These are phyloP conservation scores for Asobara japonica DNA, from an alignment of 1,140 invertebrate species.

Conservation along the genomic window DNA sequence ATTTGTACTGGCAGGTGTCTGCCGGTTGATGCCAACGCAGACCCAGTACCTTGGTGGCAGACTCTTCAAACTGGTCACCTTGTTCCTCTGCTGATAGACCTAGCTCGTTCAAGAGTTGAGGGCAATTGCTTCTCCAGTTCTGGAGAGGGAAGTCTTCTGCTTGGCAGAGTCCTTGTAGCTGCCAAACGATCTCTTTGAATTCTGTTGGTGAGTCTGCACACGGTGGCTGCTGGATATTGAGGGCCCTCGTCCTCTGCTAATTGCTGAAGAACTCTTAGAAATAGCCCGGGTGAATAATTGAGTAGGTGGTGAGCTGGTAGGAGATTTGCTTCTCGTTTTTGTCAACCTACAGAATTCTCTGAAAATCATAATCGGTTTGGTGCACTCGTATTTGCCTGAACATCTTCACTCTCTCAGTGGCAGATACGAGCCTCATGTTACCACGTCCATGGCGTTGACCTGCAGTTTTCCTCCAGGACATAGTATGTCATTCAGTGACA, in stretches of 20 bases:
- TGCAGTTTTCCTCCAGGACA: not conserved
- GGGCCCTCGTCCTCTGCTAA: conserved; percentile 7
- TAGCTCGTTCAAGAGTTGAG: no score
- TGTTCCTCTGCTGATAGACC: no score
- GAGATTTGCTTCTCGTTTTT: not conserved
- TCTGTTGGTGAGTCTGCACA: not conserved
- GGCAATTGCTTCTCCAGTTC: no score
- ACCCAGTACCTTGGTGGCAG: no score
- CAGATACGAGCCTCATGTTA: conserved; percentile 4
- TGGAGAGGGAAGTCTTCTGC: no score
- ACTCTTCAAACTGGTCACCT: no score
- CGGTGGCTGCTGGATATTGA: not conserved
- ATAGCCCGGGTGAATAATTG: conserved; percentile 6
- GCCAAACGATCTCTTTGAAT: not conserved
- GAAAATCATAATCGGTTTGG: conserved; percentile 33
- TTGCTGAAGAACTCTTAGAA: not conserved
- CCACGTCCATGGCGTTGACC: not conserved
- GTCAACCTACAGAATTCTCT: conserved; percentile 52
- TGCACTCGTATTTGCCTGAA: conserved; percentile 36
- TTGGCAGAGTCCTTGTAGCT: not conserved
- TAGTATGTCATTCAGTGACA: not conserved
- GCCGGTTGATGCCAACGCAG: no score
- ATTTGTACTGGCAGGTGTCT: no score
- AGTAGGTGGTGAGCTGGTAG: conserved; percentile 2
- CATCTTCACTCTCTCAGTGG: conserved; percentile 36